phyloP scores from a whole-genome alignment of 2,797 vertebrate genomes.

The Esox masquinongy region DNA sequence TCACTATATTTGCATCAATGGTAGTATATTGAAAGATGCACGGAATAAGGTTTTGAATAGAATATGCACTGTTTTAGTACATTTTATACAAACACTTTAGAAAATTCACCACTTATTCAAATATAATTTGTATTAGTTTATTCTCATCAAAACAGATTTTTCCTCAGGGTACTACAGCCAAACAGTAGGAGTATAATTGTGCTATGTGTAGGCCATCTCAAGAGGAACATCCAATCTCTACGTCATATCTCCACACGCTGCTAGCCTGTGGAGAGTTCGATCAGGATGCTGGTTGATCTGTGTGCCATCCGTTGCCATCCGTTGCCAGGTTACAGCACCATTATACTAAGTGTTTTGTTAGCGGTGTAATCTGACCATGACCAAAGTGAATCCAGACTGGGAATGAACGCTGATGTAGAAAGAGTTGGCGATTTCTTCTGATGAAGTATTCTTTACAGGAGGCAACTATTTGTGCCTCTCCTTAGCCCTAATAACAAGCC shows the following conservation, averaged over 20 bases:
- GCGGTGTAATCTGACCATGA: background rate
- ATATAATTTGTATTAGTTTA: background rate
- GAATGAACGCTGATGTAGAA: background rate
- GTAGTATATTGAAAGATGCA: too few species aligned
- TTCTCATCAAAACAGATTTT: background rate
- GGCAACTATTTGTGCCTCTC: background rate
- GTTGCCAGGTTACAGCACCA: background rate
- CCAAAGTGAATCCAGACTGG: too few species aligned
- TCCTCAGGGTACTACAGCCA: background rate
- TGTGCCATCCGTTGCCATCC: background rate
- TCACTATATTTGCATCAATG: too few species aligned
- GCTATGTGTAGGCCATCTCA: background rate
- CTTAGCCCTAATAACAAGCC: background rate
- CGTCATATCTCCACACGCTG: too few species aligned
- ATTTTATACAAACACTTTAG: too few species aligned
- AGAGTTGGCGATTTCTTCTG: background rate
- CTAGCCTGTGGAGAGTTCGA: too few species aligned
- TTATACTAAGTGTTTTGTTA: background rate
- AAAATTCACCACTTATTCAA: background rate
- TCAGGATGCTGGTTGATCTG: too few species aligned
- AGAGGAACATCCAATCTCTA: background rate
- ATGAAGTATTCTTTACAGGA: background rate
- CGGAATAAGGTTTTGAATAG: background rate
- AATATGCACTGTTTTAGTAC: background rate
- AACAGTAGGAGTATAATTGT: background rate